phyloP scores from a whole-genome alignment of 2,888 invertebrate species.

The Plagodis pulveraria region DNA sequence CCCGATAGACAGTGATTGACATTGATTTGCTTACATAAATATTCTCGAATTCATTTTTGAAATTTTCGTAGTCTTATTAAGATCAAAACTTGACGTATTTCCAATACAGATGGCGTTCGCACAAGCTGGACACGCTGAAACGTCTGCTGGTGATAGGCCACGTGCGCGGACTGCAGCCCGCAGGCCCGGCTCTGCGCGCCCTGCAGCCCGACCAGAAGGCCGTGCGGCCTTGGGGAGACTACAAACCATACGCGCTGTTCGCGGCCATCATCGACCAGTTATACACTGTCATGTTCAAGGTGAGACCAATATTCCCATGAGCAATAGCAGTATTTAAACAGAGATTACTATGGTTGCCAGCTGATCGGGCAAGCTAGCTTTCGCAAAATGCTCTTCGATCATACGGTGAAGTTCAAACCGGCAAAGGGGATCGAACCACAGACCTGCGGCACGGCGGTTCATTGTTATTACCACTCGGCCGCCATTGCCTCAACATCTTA shows the following conservation, averaged over 20 bases:
- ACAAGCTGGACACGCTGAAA: slow-evolving; percentile 89
- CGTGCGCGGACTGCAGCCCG: slow-evolving; percentile 88
- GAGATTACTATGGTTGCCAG: too few species aligned
- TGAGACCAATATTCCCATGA: slow-evolving; percentile 49
- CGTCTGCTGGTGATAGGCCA: slow-evolving; percentile 92
- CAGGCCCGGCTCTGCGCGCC: slow-evolving; percentile 85
- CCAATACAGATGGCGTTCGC: slow-evolving; percentile 88
- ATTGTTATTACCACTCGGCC: too few species aligned
- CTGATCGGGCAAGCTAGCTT: too few species aligned
- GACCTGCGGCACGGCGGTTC: too few species aligned
- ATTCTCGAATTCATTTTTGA: too few species aligned
- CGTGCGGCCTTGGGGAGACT: slow-evolving; percentile 88
- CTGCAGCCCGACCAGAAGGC: slow-evolving; percentile 84
- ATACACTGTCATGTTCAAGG: slow-evolving; percentile 94
- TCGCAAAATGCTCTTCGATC: too few species aligned
- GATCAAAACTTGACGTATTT: neutral
- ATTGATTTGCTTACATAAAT: too few species aligned
- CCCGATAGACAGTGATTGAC: too few species aligned
- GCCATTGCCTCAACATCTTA: too few species aligned
- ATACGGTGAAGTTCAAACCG: too few species aligned
- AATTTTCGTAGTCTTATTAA: neutral
- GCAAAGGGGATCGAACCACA: too few species aligned
- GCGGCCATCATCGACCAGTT: slow-evolving; percentile 94
- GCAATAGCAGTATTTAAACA: too few species aligned
- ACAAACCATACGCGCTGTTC: slow-evolving; percentile 94